Conservation (phyloP, 2,888 invertebrate species). For the Lomographa bimaculata region DNA sequence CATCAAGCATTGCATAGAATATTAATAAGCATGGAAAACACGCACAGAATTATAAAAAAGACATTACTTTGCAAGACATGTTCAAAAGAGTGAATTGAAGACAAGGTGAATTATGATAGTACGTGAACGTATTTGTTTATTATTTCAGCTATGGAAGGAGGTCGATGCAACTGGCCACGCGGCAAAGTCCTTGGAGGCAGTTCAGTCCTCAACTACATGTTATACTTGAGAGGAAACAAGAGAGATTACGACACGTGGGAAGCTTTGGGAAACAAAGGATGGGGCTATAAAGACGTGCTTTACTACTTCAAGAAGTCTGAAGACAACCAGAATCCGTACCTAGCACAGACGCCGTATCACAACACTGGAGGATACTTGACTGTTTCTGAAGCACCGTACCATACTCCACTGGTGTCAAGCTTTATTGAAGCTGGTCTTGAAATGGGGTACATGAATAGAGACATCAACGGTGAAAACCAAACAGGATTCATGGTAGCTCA, state of each 20-base stretch:
- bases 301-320: conserved; percentile 96
- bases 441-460: conserved; percentile 93
- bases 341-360: conserved; percentile 91
- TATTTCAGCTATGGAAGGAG: conserved; percentile 90
- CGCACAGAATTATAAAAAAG: too few species aligned
- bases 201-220: conserved; percentile 95
- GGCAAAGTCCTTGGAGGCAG: conserved; percentile 96
- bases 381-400: conserved; percentile 93
- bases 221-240: conserved; percentile 94
- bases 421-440: conserved; percentile 93
- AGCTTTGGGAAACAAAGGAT: conserved; percentile 92
- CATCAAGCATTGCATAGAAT: too few species aligned
- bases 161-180: conserved; percentile 95
- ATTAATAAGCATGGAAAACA: too few species aligned
- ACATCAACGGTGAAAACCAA: conserved; percentile 94
- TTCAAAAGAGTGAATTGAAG: too few species aligned
- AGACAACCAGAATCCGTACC: conserved; percentile 93
- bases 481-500: conserved; percentile 96
- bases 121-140: too few species aligned
- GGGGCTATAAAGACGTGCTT: conserved; percentile 91
- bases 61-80: too few species aligned
- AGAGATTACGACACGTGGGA: conserved; percentile 97
- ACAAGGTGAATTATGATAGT: too few species aligned
- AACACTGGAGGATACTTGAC: conserved; percentile 92
- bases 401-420: conserved; percentile 91